Evolutionary conservation across 1,140 invertebrate genomes (phyloP), one percentile per base, ranked within the genome.

Genomic region (Lycorma delicatula): DNA sequence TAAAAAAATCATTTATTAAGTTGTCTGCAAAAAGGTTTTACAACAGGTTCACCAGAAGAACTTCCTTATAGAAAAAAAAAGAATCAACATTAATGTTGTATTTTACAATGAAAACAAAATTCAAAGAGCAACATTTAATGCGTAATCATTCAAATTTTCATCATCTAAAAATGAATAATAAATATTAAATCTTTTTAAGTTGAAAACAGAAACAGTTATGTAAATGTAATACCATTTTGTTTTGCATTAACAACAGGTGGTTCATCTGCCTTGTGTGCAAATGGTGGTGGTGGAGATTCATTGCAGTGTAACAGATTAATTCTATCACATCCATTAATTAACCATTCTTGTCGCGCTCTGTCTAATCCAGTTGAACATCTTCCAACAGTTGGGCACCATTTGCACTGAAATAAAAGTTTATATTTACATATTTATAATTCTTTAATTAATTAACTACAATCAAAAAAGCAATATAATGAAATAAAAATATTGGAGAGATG

Each of bases 361-460:
- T 93, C 96, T 3, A 86, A 82, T n/a, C 92, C 94, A 64, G 85
- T 89, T 13, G 91, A 95, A 69, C 94, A 97, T 53, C 86, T 80
- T 25, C 83, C 79, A 11, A 88, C 70, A 2, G 74, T 74, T 1
- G 85, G 77, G 71, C 96, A 98, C 96, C 96, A 98, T 12, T 78
- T 74, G 67, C 92, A 97, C 77, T 88, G 69, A 38, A 76, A 73
- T 62, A 54, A 46, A 55, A 46, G n/a, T n/a, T n/a, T 13, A n/a
- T 51, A 28, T 25, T 4, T 20, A 48, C 16, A 48, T 20, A 9
- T 48, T 22, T 13, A 3, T 5, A 20, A 4, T 5, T 25, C 5
- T n/a, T 9, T 48, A 48, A 3, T 48, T 3, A 48, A 48, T 22
- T 22, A n/a, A n/a, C n/a, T 48, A 20, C 22, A 48, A 25, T 25